Base-by-base conservation (phyloP, 2,888 invertebrate species). In the Hemistola chrysoprasaria region DNA sequence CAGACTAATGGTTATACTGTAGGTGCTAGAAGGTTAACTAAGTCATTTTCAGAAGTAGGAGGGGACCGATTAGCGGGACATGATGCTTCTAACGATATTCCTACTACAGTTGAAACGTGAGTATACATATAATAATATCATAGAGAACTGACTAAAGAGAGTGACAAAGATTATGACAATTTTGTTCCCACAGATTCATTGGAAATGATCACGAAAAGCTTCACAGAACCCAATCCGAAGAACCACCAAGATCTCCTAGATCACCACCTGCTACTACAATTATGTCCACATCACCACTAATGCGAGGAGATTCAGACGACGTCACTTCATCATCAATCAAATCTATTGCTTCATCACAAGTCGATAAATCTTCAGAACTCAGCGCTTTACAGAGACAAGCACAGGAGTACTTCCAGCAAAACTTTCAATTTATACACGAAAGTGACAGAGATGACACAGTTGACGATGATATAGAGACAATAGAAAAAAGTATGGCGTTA, bases 181-280 rank as follows among this genome's bases (percentile, higher is more conserved):
- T n/a, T n/a, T n/a, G 36, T 34, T 29, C 41, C 70, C 66, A 4
- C 65, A 88, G 87, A 56, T 82, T 83, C 25, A 74, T 82, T 35
- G 72, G 68, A 31, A 59, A 73, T 11, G 93, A 94, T 11, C 96
- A 95, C 65, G 95, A 95, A 56, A 92, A 93, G 52, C 83, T 96
- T 34, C 94, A 95, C 62, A 91, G 96, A 65, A 95, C 96, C 0
- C 95, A 95, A 73, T 95, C 95, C 25, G 96, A 96, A 76, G 95
- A 95, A 73, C 95, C 95, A 3, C 94, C 94, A 2, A 88, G 93
- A 54, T 94, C 94, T n/a, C 94, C 93, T 1, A 69, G 88, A 16
- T 93, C 92, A 56, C 90, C 93, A 8, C 88, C 92, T 28, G 83
- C 30, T 1, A 11, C 90, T 40, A 28, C 29, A 8, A 67, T 65